Evolutionary conservation across 2,113 vertebrate species (phyloP), one percentile per base, ranked within the genome.

Genomic region (Cercocebus atys): DNA sequence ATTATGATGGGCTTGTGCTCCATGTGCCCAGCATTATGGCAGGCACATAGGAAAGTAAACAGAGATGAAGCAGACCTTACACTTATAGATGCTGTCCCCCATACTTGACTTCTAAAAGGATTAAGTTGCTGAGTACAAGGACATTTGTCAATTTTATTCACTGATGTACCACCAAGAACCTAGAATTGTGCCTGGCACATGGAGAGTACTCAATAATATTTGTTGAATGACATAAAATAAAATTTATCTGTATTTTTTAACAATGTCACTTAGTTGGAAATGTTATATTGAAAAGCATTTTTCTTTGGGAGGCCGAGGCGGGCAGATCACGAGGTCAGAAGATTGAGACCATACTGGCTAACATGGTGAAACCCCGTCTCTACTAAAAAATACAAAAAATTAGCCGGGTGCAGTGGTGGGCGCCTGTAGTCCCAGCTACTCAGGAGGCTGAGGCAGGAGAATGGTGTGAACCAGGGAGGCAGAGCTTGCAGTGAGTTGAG

Each of bases 141-240:
- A 66, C 2, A 38, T 85, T 64, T 66, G 25, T 66, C 30, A 64
- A 16, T 59, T 80, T 88, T 92, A 84, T 79, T 59, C 55, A 66
- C 27, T 92, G 73, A 55, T 23, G 3, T 43, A n/a, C 38, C 50
- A n/a, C 12, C 2, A 10, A 87, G 10, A 85, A 18, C 30, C 20
- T 82, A 76, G 40, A 43, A 72, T 5, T 87, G 38, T 64, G 68
- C 8, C 17, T 87, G 38, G 38, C 17, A 85, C n/a, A 52, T 40
- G 55, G 50, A 59, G 35, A 96, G 35, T 52, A 47, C 35, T 86
- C 45, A 45, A 4, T 66, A 64, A 25, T 90, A 88, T 35, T 81
- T 92, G 50, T 78, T 92, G 55, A 86, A 35, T n/a, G 8, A 85
- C 16, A 78, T 32, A 94, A 91, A 90, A 87, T 4, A 93, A 86